Conservation (phyloP, 2,888 invertebrate genomes). For the Patella depressa region DNA sequence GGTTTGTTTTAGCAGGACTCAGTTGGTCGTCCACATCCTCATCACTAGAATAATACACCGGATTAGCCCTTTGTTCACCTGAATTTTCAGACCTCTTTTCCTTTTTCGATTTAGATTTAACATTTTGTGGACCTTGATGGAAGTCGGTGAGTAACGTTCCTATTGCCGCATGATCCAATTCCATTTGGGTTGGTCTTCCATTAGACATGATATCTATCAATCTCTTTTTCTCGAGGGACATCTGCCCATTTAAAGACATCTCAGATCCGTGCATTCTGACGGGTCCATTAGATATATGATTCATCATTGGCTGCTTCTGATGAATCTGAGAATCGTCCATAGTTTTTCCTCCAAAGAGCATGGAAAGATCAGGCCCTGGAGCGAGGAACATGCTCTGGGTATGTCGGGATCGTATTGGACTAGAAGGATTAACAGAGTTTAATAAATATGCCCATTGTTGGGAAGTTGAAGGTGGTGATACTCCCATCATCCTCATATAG, state of each 20-base stretch:
- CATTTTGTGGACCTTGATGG: conserved; percentile 12
- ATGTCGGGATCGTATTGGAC: not conserved
- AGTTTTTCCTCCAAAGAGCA: conserved; percentile 15
- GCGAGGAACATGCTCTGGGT: conserved; percentile 18
- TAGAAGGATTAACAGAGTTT: conserved; percentile 34
- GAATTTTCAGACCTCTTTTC: conserved; percentile 8
- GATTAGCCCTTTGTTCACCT: conserved; percentile 25
- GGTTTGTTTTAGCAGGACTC: not conserved
- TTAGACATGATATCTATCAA: not conserved
- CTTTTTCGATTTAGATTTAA: not conserved
- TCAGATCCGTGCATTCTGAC: not conserved
- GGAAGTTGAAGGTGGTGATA: conserved; percentile 47
- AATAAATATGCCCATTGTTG: conserved; percentile 57
- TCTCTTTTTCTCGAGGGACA: not conserved
- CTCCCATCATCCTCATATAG: conserved; percentile 57
- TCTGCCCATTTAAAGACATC: not conserved
- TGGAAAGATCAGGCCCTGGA: conserved; percentile 22
- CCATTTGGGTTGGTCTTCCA: too few relatives aligned
- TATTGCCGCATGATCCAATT: not conserved
- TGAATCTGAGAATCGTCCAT: conserved; percentile 11
- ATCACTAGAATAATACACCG: conserved; percentile 35
- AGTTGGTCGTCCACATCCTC: conserved; percentile 27
- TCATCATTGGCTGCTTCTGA: conserved; percentile 17
- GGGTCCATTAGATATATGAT: not conserved
- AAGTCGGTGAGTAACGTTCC: not conserved